A percentile compares a stretch with the other conserved stretches of the same genome.
Conservation (phyloP, 2,888 invertebrate species). For the Archips crataeganus region DNA sequence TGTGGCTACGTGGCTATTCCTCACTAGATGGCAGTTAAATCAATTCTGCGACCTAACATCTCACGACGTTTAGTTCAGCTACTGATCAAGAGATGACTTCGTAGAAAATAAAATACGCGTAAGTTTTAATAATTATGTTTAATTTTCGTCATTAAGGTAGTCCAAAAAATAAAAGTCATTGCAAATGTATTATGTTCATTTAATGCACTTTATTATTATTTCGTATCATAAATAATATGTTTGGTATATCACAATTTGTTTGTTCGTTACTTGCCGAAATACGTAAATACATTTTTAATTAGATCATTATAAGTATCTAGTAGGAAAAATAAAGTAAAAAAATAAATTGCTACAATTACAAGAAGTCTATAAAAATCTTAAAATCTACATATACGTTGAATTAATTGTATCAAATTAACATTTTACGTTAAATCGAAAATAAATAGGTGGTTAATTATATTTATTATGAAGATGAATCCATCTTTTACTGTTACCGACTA, state of each 20-base stretch:
- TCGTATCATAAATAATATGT: conserved; percentile 73
- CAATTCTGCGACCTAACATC: not conserved
- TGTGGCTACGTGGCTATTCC: not conserved
- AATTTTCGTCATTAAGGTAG: not conserved
- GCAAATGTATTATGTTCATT: conserved; percentile 45
- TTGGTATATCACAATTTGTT: conserved; percentile 75
- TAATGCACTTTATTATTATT: conserved; percentile 59
- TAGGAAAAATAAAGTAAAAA: conserved; percentile 41
- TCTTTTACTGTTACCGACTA: conserved; percentile 52
- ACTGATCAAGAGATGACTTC: not conserved
- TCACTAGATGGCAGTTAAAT: not conserved
- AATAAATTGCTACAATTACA: conserved; percentile 36
- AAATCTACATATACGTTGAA: conserved; percentile 14
- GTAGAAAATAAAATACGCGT: not conserved
- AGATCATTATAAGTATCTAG: conserved; percentile 33
- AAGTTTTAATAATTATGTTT: not conserved
- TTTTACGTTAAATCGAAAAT: conserved; percentile 2
- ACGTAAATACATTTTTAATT: conserved; percentile 44
- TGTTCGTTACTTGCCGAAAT: conserved; percentile 61
- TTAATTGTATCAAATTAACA: conserved; percentile 5
- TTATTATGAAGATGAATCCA: not conserved
- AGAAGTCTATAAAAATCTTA: conserved; percentile 38
- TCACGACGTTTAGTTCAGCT: not conserved
- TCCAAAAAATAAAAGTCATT: not conserved
- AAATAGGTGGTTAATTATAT: not conserved